Base-by-base conservation (phyloP, 2,888 invertebrate genomes). In the Meiosimyza decipiens region DNA sequence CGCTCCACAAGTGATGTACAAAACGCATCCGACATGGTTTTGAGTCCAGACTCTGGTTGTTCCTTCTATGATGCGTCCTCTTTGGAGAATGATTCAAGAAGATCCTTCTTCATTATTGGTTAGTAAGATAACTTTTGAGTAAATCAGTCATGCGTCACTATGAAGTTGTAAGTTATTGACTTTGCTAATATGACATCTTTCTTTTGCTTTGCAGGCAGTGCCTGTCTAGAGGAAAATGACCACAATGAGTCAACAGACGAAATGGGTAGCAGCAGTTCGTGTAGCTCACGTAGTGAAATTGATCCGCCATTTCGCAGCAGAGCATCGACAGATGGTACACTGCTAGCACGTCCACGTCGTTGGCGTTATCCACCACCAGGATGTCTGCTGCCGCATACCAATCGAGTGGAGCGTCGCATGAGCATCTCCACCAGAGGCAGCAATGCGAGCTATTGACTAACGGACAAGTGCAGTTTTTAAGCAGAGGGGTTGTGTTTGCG, bases 301-400 rank as follows among this genome's bases (percentile, higher is more conserved):
- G 85, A 85, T 71, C 78, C 86, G 16, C 92, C 92, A 77, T 94
- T 94, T 86, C 89, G 94, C 13, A 91, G 90, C 63, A 89, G 94
- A 59, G 94, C 94, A 60, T 93, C 92, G 76, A 94, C 94, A 0
- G 94, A 94, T 83, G 91, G 92, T 9, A 90, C 90, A 70, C 82
- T 91, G 57, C 84, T 86, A 65, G 91, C 92, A 18, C 88, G 90
- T 13, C 91, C 91, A 0, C 88, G 91, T 74, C 86, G 90, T 57
- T 90, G 91, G 84, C 88, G 92, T 6, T 90, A 89, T 80, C 89
- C 89, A 28, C 89, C 89, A 11, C 88, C 89, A 0, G 84, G 85
- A 13, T 87, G 86, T 33, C 82, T 87, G 13, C 78, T 86, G 64
- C 88, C 88, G 0, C 87, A 87, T 75, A 88, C 89, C 2, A 88